These are phyloP conservation scores for Spilarctia lutea DNA, from an alignment of 2,888 invertebrate genomes.

Conservation along the genomic window DNA sequence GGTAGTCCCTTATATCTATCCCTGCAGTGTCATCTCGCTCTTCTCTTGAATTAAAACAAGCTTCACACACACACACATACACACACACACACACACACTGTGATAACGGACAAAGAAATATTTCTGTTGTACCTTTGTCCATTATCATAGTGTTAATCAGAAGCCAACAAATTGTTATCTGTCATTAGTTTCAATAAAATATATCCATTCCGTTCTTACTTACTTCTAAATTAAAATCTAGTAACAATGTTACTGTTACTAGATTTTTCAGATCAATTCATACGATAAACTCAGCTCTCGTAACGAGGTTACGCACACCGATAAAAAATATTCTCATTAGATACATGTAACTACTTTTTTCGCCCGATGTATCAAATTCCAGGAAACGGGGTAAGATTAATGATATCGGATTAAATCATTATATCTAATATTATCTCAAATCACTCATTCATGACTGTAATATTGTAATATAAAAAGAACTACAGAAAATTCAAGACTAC, in stretches of 20 bases:
- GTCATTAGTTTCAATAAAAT: background rate
- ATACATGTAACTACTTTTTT: background rate
- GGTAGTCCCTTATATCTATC: background rate
- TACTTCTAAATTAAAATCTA: background rate
- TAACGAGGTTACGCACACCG: background rate
- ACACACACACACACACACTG: too few relatives aligned
- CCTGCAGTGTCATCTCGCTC: background rate
- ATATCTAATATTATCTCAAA: background rate
- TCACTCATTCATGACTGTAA: background rate
- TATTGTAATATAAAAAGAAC: background rate
- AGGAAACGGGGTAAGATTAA: conserved; percentile 2
- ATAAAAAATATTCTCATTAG: background rate
- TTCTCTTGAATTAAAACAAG: background rate
- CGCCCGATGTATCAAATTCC: background rate
- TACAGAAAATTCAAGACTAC: background rate
- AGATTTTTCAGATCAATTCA: too few relatives aligned
- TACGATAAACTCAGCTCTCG: background rate
- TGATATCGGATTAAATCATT: background rate
- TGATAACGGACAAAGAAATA: too few relatives aligned
- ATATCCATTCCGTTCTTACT: background rate
- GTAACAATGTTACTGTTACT: too few relatives aligned
- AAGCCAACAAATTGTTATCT: background rate
- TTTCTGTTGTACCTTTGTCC: too few relatives aligned
- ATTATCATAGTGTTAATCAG: too few relatives aligned
- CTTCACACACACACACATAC: too few relatives aligned